Base-by-base conservation (phyloP, 2,113 vertebrate species). In the Sturnus vulgaris region DNA sequence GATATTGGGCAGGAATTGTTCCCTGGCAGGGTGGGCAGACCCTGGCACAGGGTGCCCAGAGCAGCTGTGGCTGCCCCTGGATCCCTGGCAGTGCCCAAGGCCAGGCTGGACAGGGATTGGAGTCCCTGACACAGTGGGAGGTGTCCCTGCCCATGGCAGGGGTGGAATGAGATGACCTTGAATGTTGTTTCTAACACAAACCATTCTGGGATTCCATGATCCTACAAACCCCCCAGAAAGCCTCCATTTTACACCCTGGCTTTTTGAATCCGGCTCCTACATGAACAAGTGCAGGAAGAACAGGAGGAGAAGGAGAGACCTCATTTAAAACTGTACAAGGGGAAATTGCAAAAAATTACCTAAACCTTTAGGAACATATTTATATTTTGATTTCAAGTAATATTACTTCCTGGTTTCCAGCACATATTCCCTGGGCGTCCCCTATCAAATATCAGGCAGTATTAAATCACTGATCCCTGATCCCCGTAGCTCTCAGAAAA, bases 351-450 rank as follows among this genome's bases (percentile, higher is more conserved):
- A 91, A 78, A 88, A 95, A 97, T 95, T 81, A 96, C 93, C 96
- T 97, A 97, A 98, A 96, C 95, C 96, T 96, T 94, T 91, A 97
- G 94, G 97, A 97, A 97, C 96, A 97, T 92, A 92, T 95, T 97
- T 96, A 86, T 95, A 95, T 97, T 97, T 97, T 97, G 95, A 98
- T 95, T 97, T 96, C 94, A 96, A 93, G 96, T 96, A 95, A 95
- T 97, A 95, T 96, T 91, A 88, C 95, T 98, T 97, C 97, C 98
- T 97, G 95, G 60, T 97, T 95, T 96, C 93, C 90, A 95, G 77
- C 81, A 88, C 94, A 30, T 88, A 96, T 91, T 97, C 92, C 81
- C 91, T 82, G 64, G 94, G 93, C 93, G 94, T 92, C 90, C 72
- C 70, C 96, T 97, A 96, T 97, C 96, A 93, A 97, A 97, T 97